Evolutionary conservation across 2,113 vertebrate genomes (phyloP).

Genomic region (Arenaria interpres): DNA sequence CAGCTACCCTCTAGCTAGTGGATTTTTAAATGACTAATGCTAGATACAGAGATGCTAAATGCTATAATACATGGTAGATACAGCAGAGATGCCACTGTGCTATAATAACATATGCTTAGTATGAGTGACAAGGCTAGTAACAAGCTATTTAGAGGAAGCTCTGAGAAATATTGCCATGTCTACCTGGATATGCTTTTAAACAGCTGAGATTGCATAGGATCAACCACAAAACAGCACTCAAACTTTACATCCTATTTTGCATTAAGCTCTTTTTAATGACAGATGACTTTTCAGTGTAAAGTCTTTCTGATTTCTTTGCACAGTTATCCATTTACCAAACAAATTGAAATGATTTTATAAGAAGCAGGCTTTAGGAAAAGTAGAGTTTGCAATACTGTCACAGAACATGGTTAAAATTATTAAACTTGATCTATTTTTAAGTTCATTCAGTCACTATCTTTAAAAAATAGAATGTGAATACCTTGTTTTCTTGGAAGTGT

Average conservation of each 20-base stretch:
- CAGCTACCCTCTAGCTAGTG: not conserved
- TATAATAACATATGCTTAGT: not conserved
- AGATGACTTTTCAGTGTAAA: not conserved
- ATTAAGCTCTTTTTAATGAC: not conserved
- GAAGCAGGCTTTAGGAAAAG: not conserved
- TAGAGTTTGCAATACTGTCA: not conserved
- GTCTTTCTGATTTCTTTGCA: not conserved
- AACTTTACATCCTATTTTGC: not conserved
- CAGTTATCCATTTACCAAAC: not conserved
- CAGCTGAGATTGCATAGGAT: not conserved
- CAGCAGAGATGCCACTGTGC: not conserved
- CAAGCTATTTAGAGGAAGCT: not conserved
- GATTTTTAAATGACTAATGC: not conserved
- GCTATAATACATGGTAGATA: not conserved
- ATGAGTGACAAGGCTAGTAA: not conserved
- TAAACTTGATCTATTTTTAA: not conserved
- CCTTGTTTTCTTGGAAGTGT: not conserved
- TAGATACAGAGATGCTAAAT: not conserved
- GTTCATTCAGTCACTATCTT: not conserved
- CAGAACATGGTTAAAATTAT: not conserved
- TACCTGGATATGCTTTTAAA: not conserved
- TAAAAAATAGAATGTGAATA: not conserved
- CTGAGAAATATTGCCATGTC: not conserved
- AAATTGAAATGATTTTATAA: not conserved
- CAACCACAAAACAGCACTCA: not conserved